Base-by-base conservation (phyloP, 2,797 vertebrate species). In the Rhynchotus rufescens region DNA sequence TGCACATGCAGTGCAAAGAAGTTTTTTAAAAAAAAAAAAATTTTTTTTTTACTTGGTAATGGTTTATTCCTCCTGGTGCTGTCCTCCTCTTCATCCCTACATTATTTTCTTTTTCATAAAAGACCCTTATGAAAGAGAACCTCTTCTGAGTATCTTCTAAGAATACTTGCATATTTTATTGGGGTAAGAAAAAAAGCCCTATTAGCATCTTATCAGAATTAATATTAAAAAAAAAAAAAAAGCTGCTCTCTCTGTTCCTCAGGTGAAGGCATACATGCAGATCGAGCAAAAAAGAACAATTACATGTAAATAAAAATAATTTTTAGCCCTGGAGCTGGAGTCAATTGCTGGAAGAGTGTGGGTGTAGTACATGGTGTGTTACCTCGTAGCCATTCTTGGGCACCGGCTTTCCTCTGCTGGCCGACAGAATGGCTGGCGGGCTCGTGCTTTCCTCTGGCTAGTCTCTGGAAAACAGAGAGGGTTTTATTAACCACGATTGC, bases 401-500 rank as follows among this genome's bases (percentile, higher is more conserved):
- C 45, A 67, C 56, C 59, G 88, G 56, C 52, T 92, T 84, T 83
- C 62, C 65, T 85, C 84, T 80, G 42, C 81, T 94, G 84, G 75
- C 75, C 84, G 49, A 15, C 62, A 77, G 54, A 47, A 45, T 30
- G 61, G 26, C 73, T 88, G 75, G 17, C 57, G 88, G 61, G 23
- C 56, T 83, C 69, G 62, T 52, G 9, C 62, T 84, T 80, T 88
- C 78, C 68, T 84, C 91, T 93, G 76, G 69, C 76, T 85, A 49
- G 59, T 44, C 64, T 73, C 36, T 61, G 60, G 47, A 75, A 91
- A 95, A 95, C 76, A 91, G 86, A 90, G 84, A 78, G 40, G 52
- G 69, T 80, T 92, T 90, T 96, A 93, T 95, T 92, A 93, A 91
- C 73, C 47, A 73, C 71, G 66, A 84, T 71, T 85, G 76, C 51